phyloP scores from a whole-genome alignment of 2,888 invertebrate species.

The Dolomedes plantarius region DNA sequence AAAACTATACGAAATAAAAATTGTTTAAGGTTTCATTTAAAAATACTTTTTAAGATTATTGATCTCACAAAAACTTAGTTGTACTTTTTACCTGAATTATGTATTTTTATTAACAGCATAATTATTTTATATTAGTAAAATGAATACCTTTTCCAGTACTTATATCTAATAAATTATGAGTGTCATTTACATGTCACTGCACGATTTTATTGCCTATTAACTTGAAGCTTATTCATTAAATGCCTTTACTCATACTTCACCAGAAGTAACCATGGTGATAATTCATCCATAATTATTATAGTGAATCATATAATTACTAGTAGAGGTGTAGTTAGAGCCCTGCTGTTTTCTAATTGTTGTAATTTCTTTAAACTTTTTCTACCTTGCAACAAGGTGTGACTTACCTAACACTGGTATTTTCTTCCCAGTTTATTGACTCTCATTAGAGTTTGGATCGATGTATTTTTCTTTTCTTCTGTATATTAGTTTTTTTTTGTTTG shows the following conservation, averaged over 20 bases:
- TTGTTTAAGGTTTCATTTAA: no score
- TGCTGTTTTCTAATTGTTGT: conserved; percentile 2
- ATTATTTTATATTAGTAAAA: no score
- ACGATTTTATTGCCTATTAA: no score
- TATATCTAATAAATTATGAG: no score
- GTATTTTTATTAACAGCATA: no score
- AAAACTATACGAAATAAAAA: no score
- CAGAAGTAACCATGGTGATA: neutral
- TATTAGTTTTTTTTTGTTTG: neutral
- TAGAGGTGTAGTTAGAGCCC: conserved; percentile 16
- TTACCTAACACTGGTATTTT: conserved; percentile 68
- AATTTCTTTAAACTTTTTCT: neutral
- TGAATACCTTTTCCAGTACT: no score
- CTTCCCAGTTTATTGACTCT: conserved; percentile 19
- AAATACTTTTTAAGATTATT: no score
- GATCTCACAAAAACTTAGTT: no score
- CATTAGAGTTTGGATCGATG: conserved; percentile 32
- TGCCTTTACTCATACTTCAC: neutral
- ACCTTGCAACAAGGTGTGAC: conserved; percentile 42
- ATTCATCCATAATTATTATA: neutral
- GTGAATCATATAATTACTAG: conserved; percentile 1
- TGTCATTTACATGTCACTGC: no score
- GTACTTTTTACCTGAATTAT: no score
- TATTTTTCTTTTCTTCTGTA: neutral
- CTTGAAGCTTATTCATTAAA: no score